Evolutionary conservation across 2,888 invertebrate genomes (phyloP), one percentile per base, ranked within the genome.

Genomic region (Nyleta sp.): DNA sequence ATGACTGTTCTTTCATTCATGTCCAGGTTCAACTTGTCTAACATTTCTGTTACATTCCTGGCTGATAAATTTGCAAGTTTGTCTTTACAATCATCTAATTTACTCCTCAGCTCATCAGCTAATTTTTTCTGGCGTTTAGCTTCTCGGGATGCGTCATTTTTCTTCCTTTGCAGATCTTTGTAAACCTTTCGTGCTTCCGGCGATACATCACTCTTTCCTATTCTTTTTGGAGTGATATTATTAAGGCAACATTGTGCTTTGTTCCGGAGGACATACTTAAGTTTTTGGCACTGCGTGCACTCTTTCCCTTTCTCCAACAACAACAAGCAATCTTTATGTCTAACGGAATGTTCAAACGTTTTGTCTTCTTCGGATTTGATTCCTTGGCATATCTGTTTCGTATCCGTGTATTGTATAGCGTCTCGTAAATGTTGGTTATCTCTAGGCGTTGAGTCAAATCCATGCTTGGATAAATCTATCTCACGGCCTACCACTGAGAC

Each of bases 71-170:
- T 17, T 42, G 28, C 18, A 7, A 70, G 46, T 33, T 46, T 22
- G 22, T 71, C 52, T 22, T 42, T 17, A 42, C 50, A 70, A 8
- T 52, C 15, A 18, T 20, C 22, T 1, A 67, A 1, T 46, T 55
- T 18, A 57, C 20, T 46, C 46, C 8, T 57, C 8, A 57, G 10
- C 2, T 57, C 10, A 44, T 55, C 46, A 35, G 17, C 17, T 35
- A 55, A 6, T 20, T 33, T 55, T 57, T 46, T 67, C 6, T 67
- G 67, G 22, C 55, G 67, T 55, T 46, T 67, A 13, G 15, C n/a
- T 67, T 67, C 67, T 3, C 67, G 67, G 11, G 38, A 67, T 35
- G 57, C 31, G 13, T 67, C 46, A 48, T 67, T 67, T 35, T 55
- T 38, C 17, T 53, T 53, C 35, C 53, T 53, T 15, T 35, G 17